Evolutionary conservation across 2,888 invertebrate species (phyloP), one percentile per base, ranked within the genome.

Genomic region (Apodemia zela): DNA sequence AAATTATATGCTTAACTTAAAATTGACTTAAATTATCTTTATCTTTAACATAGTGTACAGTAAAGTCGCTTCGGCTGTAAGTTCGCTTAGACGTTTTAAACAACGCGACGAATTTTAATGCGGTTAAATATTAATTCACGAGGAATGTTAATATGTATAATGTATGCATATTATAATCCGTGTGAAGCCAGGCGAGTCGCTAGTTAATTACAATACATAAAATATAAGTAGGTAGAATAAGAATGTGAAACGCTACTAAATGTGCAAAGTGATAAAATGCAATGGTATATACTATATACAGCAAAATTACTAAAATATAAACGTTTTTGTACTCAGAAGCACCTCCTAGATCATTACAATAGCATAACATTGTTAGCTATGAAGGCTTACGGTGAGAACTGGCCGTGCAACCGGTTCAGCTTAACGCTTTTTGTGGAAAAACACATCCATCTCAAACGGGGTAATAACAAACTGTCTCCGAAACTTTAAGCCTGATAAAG

Each of bases 351-450:
- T 84, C 85, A 85, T 87, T 87, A 89, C 89, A 89, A 89, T 87
- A 82, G 88, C 85, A 85, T 86, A 85, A 87, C 88, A 83, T 85
- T 83, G 84, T 85, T 86, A 84, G 89, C 87, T 89, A 89, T 88
- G 86, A 87, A 82, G 81, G 83, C 72, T 47, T 76, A 75, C 80
- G 81, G 82, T 82, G 84, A 80, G 82, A 85, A 84, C 81, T 75
- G 72, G 76, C 72, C 75, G 71, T 71, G 68, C 71, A 79, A 89
- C 89, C 85, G 87, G 89, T 89, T 89, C 73, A 79, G 76, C 78
- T 81, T 79, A 81, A 79, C 75, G 78, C 77, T 85, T 87, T 87
- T 87, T 85, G 79, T 82, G 77, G 72, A 80, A 81, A 83, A 84
- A 82, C 75, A 71, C 73, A 78, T 79, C 72, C 73, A 66, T 66